Conservation (phyloP, 1,140 invertebrate genomes). For the Cheumatopsyche charites region DNA sequence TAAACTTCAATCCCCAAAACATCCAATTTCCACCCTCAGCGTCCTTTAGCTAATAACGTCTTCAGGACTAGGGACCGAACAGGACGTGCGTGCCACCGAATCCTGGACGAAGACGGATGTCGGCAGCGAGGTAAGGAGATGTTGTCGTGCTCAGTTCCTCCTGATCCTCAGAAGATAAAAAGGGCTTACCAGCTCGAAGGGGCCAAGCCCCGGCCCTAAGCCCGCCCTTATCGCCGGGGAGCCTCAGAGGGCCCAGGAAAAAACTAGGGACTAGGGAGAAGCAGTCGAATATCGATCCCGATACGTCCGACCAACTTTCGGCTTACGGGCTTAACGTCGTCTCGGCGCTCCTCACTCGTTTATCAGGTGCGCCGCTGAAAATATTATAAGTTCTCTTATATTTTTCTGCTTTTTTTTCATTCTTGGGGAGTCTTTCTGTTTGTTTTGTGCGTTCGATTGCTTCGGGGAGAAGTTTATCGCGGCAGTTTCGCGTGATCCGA, state of each 20-base stretch:
- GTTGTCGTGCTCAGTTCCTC: conserved; percentile 9
- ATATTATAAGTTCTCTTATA: conserved; percentile 35
- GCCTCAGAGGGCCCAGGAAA: too few relatives aligned
- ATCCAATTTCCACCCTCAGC: too few relatives aligned
- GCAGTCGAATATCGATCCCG: conserved; percentile 18
- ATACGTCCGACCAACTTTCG: conserved; percentile 26
- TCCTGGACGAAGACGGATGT: conserved; percentile 23
- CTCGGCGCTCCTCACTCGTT: not conserved
- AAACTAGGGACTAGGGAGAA: not conserved
- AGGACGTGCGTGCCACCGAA: not conserved
- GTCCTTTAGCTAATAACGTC: conserved; percentile 5
- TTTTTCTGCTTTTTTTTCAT: not conserved
- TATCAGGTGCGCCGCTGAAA: conserved; percentile 35
- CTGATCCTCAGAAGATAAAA: conserved; percentile 30
- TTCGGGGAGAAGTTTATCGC: not conserved
- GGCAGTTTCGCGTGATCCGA: not conserved
- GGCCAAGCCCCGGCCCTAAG: conserved; percentile 6
- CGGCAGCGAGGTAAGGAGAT: conserved; percentile 23
- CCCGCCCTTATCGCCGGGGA: conserved; percentile 24
- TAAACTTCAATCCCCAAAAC: too few relatives aligned
- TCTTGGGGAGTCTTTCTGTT: not conserved
- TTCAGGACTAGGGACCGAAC: not conserved
- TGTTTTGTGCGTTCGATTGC: conserved; percentile 12
- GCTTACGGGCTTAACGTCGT: conserved; percentile 32
- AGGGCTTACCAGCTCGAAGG: conserved; percentile 27